Conservation (phyloP, 2,797 vertebrate species). For the Platalea minor region DNA sequence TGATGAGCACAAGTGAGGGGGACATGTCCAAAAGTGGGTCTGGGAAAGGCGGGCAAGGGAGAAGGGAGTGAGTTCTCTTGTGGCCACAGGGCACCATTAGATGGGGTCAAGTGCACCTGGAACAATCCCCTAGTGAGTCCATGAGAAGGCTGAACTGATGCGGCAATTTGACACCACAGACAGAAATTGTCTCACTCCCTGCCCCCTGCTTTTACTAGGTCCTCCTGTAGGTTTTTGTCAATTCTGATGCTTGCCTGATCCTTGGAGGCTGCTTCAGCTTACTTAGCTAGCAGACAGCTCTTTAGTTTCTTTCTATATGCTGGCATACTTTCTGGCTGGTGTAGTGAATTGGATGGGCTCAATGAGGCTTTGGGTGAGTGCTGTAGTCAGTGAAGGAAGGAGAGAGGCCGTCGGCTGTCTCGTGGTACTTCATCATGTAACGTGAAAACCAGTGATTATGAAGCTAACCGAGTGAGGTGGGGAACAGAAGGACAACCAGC, state of each 20-base stretch:
- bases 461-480: background rate
- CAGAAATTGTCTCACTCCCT: background rate
- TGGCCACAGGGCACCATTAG: background rate
- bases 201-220: background rate
- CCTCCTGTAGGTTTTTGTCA: background rate
- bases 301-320: background rate
- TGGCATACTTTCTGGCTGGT: background rate
- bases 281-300: background rate
- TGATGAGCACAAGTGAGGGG: background rate
- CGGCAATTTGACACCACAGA: background rate
- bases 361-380: background rate
- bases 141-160: background rate
- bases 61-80: background rate
- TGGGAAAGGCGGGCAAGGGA: background rate
- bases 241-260: background rate
- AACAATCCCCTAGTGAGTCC: background rate
- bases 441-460: background rate
- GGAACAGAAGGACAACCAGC: background rate
- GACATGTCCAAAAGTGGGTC: background rate
- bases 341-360: background rate
- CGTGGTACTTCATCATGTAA: accelerated
- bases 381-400: background rate
- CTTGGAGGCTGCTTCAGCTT: background rate
- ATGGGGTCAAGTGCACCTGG: background rate
- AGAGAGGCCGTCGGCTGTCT: background rate